Evolutionary conservation across 2,797 vertebrate species (phyloP).

Genomic region (Trematocara caparti): DNA sequence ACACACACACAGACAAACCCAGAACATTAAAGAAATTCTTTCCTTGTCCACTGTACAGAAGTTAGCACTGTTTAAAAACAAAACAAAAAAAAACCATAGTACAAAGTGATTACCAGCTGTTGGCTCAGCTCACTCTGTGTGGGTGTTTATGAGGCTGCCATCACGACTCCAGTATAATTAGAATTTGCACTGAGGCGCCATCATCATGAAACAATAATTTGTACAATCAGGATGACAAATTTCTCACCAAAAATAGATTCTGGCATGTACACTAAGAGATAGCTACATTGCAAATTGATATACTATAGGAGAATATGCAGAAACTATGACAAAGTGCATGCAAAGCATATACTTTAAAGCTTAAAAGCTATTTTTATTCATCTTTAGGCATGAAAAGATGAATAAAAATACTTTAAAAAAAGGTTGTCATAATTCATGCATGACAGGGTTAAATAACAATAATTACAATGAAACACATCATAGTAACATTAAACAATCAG

Average conservation of each 20-base stretch:
- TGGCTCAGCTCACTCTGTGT: not conserved
- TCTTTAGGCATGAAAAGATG: not conserved
- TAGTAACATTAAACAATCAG: not conserved
- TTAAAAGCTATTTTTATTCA: not conserved
- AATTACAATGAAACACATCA: not conserved
- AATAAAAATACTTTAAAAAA: fast-evolving
- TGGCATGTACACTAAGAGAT: not conserved
- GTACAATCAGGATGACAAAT: not conserved
- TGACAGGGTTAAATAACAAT: not conserved
- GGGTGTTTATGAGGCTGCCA: conserved; percentile 21
- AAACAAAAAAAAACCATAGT: not conserved
- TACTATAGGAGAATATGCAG: not conserved
- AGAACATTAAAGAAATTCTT: not conserved
- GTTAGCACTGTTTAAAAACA: not conserved
- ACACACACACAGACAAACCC: not conserved
- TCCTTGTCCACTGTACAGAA: not conserved
- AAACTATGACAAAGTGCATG: not conserved
- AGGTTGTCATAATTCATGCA: not conserved
- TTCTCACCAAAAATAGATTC: conserved; percentile 5
- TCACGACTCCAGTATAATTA: not conserved
- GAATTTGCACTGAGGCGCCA: not conserved
- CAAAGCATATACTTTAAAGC: not conserved
- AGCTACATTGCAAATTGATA: not conserved
- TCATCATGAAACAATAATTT: not conserved
- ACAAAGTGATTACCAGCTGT: not conserved